These are phyloP conservation scores for Netelia melanura DNA, from an alignment of 2,888 invertebrate species.

Conservation along the genomic window DNA sequence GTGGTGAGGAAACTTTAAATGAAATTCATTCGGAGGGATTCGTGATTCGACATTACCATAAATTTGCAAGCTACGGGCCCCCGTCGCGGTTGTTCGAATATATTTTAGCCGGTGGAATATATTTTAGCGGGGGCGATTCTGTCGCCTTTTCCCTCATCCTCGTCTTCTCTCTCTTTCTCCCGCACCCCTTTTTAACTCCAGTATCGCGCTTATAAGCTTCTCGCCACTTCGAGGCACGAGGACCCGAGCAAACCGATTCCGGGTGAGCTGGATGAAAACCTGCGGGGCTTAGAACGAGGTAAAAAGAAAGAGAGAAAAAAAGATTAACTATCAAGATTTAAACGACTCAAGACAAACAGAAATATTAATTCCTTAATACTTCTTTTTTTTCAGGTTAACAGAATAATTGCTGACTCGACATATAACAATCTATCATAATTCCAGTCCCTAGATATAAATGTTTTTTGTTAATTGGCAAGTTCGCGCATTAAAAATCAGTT, in stretches of 20 bases:
- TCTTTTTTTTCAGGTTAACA: not conserved
- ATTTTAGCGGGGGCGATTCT: constrained; percentile 52
- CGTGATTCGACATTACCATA: constrained; percentile 81
- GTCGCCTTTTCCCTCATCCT: constrained; percentile 40
- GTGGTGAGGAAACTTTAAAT: constrained; percentile 79
- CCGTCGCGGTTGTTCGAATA: constrained; percentile 76
- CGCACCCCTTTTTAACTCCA: constrained; percentile 21
- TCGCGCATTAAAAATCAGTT: too few species aligned
- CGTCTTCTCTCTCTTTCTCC: constrained; percentile 13
- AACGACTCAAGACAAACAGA: not conserved
- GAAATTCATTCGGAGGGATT: constrained; percentile 81
- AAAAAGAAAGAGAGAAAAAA: not conserved
- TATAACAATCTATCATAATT: not conserved
- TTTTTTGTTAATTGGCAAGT: not conserved
- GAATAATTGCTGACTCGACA: not conserved
- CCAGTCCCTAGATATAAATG: not conserved
- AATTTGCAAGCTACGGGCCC: constrained; percentile 79
- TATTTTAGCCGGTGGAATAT: constrained; percentile 74
- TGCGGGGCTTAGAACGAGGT: not conserved
- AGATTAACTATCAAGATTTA: not conserved
- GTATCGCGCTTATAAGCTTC: constrained; percentile 57
- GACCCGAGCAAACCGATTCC: constrained; percentile 43
- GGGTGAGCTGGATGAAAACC: constrained; percentile 4
- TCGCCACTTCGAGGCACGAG: constrained; percentile 40
- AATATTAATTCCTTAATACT: not conserved